Percentiles rank a stretch among this genome's conserved stretches.
Conservation (phyloP, 2,113 vertebrate genomes). For the Erythrolamprus reginae region DNA sequence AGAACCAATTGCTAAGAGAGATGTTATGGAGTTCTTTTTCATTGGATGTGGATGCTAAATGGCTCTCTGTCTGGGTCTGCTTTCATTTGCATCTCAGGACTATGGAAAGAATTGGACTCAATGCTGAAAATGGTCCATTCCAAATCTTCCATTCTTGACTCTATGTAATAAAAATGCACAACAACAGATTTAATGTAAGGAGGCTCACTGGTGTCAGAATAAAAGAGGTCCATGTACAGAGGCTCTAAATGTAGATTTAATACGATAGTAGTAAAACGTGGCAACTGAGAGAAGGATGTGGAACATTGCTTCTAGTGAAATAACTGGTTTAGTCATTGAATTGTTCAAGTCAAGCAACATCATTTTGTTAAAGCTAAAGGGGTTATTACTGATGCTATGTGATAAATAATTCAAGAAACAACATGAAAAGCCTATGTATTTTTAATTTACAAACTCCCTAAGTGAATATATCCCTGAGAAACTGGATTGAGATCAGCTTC, state of each 20-base stretch:
- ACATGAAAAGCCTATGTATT: neutral
- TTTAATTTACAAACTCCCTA: neutral
- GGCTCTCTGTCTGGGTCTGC: neutral
- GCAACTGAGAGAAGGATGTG: neutral
- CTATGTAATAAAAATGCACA: neutral
- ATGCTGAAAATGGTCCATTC: neutral
- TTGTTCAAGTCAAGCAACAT: neutral
- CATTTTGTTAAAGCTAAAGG: neutral
- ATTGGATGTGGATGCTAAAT: neutral
- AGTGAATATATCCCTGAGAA: neutral
- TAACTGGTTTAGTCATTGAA: neutral
- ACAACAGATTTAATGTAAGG: neutral
- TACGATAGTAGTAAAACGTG: neutral
- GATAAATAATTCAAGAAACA: neutral
- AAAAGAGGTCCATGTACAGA: neutral
- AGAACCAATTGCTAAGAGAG: neutral
- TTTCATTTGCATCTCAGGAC: neutral
- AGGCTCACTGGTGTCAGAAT: neutral
- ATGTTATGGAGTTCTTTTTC: neutral
- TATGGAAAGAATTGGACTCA: neutral
- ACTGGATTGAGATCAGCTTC: neutral
- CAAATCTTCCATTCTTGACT: neutral
- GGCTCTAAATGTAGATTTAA: neutral
- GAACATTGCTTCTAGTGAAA: neutral
- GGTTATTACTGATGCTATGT: neutral